Evolutionary conservation across 1,140 invertebrate genomes (phyloP).

Genomic region (Drosophila seguyi): DNA sequence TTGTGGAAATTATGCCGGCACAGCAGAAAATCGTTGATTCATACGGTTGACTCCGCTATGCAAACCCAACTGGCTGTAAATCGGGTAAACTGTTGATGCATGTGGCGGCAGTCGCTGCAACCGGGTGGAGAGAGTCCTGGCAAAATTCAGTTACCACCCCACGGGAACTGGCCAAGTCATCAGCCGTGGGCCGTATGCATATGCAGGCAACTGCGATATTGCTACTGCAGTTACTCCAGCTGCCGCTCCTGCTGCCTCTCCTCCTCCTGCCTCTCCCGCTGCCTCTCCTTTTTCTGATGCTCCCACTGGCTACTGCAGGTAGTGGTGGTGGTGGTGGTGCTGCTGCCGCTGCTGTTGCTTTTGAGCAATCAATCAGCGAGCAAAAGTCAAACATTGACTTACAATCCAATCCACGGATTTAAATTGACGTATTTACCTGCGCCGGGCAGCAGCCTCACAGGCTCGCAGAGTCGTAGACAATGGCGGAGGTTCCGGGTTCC

Average conservation of each 20-base stretch:
- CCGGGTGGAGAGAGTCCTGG: conserved; percentile 3
- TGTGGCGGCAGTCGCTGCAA: conserved; percentile 38
- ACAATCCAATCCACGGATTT: conserved; percentile 84
- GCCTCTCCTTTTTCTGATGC: conserved; percentile 9
- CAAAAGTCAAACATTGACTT: conserved; percentile 85
- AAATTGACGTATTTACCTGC: conserved; percentile 83
- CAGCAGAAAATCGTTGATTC: conserved; percentile 82
- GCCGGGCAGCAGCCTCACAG: conserved; percentile 11
- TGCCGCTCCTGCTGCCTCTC: conserved; percentile 15
- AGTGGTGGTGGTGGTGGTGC: conserved; percentile 58
- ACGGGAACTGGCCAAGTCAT: conserved; percentile 67
- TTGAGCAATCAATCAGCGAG: conserved; percentile 85
- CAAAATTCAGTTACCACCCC: conserved; percentile 47
- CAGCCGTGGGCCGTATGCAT: conserved; percentile 76
- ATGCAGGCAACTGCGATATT: conserved; percentile 70
- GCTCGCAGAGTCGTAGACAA: conserved; percentile 62
- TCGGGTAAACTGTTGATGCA: conserved; percentile 81
- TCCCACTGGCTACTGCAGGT: conserved; percentile 24
- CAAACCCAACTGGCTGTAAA: conserved; percentile 78
- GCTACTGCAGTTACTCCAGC: conserved; percentile 45
- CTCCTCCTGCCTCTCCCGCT: conserved; percentile 8
- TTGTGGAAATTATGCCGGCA: conserved; percentile 74
- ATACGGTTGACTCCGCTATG: conserved; percentile 79
- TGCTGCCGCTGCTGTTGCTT: conserved; percentile 68
- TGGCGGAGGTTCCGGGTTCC: conserved; percentile 47